These are phyloP conservation scores for Cremastobaeus sp. DNA, from an alignment of 2,888 invertebrate genomes.

Conservation along the genomic window DNA sequence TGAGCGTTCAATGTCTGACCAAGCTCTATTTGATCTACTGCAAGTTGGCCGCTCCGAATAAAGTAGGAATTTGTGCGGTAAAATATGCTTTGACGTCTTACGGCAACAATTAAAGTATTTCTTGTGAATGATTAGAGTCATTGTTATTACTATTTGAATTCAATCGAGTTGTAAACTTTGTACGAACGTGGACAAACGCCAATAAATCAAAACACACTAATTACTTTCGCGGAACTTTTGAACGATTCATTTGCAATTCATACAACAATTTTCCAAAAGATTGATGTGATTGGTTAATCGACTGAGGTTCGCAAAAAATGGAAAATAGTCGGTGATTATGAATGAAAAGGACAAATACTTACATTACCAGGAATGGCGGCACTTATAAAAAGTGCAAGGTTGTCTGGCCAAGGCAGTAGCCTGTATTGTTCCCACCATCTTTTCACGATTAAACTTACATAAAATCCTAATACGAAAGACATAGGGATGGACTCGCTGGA, in stretches of 20 bases:
- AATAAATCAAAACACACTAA: slow-evolving; percentile 34
- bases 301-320: slow-evolving; percentile 2
- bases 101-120: slow-evolving; percentile 22
- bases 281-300: slow-evolving; percentile 9
- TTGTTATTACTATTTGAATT: slow-evolving; percentile 8
- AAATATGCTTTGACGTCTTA: slow-evolving; percentile 28
- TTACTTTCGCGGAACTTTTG: slow-evolving; percentile 29
- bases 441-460: slow-evolving; percentile 93
- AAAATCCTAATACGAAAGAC: slow-evolving; percentile 97
- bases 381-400: slow-evolving; percentile 92
- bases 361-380: slow-evolving; percentile 94
- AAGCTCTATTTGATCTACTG: slow-evolving; percentile 56
- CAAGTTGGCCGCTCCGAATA: slow-evolving; percentile 3
- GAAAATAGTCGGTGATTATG: neutral
- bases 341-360: slow-evolving; percentile 78
- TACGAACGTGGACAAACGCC: slow-evolving; percentile 1
- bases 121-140: neutral
- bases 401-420: slow-evolving; percentile 95
- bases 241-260: slow-evolving; percentile 18
- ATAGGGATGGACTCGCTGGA: slow-evolving; percentile 95
- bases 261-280: slow-evolving; percentile 4
- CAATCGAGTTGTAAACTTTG: slow-evolving; percentile 11
- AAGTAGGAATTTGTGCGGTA: too few relatives aligned
- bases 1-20: slow-evolving; percentile 53
- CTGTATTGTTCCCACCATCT: slow-evolving; percentile 98